Conservation (phyloP, 2,797 vertebrate genomes). For the Rhinichthys osculus region DNA sequence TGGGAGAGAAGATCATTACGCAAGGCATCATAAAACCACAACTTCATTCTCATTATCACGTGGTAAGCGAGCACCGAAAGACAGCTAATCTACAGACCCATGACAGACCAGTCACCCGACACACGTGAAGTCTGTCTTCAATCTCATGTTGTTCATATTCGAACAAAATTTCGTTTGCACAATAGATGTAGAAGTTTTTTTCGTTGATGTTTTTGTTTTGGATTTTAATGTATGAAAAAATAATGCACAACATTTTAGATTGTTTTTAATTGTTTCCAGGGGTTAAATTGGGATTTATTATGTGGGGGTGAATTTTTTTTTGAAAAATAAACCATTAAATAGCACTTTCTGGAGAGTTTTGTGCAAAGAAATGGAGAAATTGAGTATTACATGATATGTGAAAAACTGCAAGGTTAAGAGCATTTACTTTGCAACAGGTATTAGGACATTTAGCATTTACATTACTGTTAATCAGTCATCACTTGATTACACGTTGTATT, state of each 20-base stretch:
- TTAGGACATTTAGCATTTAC: too few species aligned
- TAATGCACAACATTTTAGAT: neutral
- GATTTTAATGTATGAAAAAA: neutral
- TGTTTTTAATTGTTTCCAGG: neutral
- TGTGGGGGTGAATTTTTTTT: too few species aligned
- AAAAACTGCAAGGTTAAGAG: too few species aligned
- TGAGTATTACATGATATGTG: too few species aligned
- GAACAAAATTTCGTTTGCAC: neutral
- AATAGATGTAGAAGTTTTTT: too few species aligned
- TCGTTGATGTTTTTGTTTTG: neutral
- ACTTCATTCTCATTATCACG: constrained; percentile 23
- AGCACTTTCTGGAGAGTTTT: too few species aligned
- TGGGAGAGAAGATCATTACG: constrained; percentile 2
- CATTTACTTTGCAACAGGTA: too few species aligned
- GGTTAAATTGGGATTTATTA: too few species aligned
- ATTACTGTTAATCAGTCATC: too few species aligned
- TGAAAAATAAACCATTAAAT: too few species aligned
- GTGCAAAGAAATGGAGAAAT: too few species aligned
- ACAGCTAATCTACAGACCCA: neutral
- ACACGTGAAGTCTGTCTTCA: neutral
- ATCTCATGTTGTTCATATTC: neutral
- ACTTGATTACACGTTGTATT: too few species aligned
- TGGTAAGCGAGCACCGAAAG: neutral
- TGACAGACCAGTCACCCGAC: neutral
- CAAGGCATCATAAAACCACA: constrained; percentile 36